A percentile compares a stretch with the other conserved stretches of the same genome.
phyloP scores from a whole-genome alignment of 2,113 vertebrate species.

The Saimiri boliviensis region DNA sequence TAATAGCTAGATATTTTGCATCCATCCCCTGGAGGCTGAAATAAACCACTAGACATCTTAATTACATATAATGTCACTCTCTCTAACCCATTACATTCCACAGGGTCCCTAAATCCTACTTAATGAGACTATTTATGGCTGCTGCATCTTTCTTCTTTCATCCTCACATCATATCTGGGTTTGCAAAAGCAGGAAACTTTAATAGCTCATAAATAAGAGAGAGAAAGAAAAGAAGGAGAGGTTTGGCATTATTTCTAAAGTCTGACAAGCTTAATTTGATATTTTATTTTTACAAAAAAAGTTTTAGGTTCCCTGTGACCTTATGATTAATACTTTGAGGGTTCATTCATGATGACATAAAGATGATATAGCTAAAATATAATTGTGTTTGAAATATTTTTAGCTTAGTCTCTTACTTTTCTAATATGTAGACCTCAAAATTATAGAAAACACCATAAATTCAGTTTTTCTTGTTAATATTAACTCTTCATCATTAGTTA shows the following conservation, averaged over 20 bases:
- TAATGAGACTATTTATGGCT: constrained; percentile 56
- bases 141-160: constrained; percentile 45
- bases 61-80: constrained; percentile 63
- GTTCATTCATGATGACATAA: constrained; percentile 29
- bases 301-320: constrained; percentile 59
- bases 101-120: constrained; percentile 47
- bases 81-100: constrained; percentile 33
- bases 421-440: constrained; percentile 11
- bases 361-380: constrained; percentile 42
- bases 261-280: constrained; percentile 53
- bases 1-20: constrained; percentile 53
- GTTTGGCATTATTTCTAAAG: constrained; percentile 58
- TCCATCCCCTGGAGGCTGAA: constrained; percentile 38
- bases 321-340: constrained; percentile 41
- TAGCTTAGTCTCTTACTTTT: constrained; percentile 35
- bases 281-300: constrained; percentile 47
- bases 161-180: constrained; percentile 21
- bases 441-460: neutral
- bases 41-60: constrained; percentile 58
- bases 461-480: constrained; percentile 38
- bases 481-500: neutral
- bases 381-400: neutral
- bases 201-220: neutral
- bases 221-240: neutral
- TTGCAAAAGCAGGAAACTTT: constrained; percentile 53